phyloP scores from a whole-genome alignment of 2,113 vertebrate genomes.

The Leptocoma aspasia region DNA sequence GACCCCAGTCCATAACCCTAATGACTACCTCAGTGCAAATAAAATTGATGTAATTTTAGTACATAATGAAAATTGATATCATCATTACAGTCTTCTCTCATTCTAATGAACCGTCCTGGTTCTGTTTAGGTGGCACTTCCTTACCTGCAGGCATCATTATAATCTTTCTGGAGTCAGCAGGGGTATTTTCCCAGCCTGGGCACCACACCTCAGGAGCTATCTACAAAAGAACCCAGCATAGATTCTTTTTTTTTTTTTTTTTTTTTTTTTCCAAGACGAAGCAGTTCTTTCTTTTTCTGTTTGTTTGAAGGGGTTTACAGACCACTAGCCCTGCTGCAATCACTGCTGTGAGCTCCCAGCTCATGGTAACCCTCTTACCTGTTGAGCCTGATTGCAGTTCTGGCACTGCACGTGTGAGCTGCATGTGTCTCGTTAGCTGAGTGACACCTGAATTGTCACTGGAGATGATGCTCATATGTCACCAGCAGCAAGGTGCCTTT shows the following conservation, averaged over 20 bases:
- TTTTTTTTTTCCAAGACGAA: neutral
- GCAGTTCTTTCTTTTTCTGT: neutral
- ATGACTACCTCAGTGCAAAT: neutral
- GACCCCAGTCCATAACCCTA: neutral
- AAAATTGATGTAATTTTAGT: neutral
- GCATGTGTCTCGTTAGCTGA: accelerated
- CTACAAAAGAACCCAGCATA: neutral
- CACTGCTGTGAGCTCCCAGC: neutral
- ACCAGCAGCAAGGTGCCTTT: neutral
- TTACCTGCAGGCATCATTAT: neutral
- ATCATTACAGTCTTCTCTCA: neutral
- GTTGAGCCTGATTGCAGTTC: neutral
- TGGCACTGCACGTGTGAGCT: accelerated
- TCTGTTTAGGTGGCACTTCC: neutral
- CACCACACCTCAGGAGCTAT: neutral
- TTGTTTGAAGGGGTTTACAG: neutral
- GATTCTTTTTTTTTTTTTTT: neutral
- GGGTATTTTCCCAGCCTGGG: neutral
- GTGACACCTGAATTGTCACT: neutral
- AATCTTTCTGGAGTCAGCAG: neutral
- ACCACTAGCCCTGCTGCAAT: accelerated
- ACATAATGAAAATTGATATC: neutral
- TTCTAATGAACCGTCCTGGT: neutral
- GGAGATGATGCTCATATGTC: neutral
- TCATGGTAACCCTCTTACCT: neutral